A percentile compares a stretch with the other conserved stretches of the same genome.
Conservation (phyloP, 2,888 invertebrate species). For the Ecdyonurus torrentis region DNA sequence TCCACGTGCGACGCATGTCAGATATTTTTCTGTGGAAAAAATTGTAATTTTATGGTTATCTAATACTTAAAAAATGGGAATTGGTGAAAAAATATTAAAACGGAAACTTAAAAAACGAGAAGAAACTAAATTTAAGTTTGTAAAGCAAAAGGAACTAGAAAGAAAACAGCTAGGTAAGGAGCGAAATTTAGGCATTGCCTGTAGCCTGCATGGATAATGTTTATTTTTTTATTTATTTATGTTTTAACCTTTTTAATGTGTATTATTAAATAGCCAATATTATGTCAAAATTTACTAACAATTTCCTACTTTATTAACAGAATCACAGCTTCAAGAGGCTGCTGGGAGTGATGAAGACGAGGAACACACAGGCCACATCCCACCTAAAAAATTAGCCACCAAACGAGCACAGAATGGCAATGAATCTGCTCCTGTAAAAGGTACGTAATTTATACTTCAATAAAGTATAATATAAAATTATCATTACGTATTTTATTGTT, state of each 20-base stretch:
- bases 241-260: too few species aligned
- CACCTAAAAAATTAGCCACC: not conserved
- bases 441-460: not conserved
- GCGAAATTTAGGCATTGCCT: too few species aligned
- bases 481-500: not conserved
- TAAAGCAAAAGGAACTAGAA: slow-evolving; percentile 35
- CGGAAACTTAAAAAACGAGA: slow-evolving; percentile 63
- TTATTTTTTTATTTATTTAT: not conserved
- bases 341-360: not conserved
- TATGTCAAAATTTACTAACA: too few species aligned
- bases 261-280: too few species aligned
- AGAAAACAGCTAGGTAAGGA: not conserved
- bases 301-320: too few species aligned
- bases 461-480: not conserved
- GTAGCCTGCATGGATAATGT: too few species aligned
- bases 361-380: not conserved
- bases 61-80: not conserved
- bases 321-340: too few species aligned
- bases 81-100: slow-evolving; percentile 48
- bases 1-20: not conserved
- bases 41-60: not conserved
- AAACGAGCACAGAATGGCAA: not conserved
- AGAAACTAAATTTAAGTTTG: slow-evolving; percentile 44
- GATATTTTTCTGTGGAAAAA: not conserved
- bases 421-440: not conserved